A percentile compares a stretch with the other conserved stretches of the same genome.
These are phyloP conservation scores for Perodicticus potto DNA, from an alignment of 2,797 vertebrate species.

Conservation along the genomic window DNA sequence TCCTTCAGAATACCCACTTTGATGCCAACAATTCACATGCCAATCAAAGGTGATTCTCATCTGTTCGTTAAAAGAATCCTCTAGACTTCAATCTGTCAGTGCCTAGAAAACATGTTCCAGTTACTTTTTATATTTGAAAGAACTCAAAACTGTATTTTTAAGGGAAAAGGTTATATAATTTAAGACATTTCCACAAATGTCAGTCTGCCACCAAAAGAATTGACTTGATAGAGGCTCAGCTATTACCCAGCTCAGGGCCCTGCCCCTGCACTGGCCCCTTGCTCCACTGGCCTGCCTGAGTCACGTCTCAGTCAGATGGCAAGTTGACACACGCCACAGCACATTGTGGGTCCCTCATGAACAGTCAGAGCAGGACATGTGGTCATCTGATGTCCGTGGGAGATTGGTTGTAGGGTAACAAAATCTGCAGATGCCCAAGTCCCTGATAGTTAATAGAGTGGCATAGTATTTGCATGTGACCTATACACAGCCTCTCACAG, in stretches of 20 bases:
- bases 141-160: conserved; percentile 9
- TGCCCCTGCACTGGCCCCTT: background rate
- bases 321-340: background rate
- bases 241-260: background rate
- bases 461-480: too few species aligned
- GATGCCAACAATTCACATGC: background rate
- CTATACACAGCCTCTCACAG: background rate
- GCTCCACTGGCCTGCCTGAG: background rate
- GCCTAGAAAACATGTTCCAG: background rate
- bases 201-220: background rate
- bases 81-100: background rate
- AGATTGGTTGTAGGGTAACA: too few species aligned
- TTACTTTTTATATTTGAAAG: conserved; percentile 16
- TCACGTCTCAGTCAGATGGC: background rate
- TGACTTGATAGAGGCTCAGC: background rate
- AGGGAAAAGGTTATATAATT: conserved; percentile 28
- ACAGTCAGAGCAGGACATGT: background rate
- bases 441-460: too few species aligned
- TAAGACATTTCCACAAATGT: background rate
- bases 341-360: background rate
- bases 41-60: background rate
- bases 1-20: conserved; percentile 2
- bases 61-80: conserved; percentile 35
- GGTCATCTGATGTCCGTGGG: too few species aligned
- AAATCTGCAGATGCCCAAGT: too few species aligned